These are phyloP conservation scores for Muntiacus reevesi DNA, from an alignment of 2,113 vertebrate species.

Conservation along the genomic window DNA sequence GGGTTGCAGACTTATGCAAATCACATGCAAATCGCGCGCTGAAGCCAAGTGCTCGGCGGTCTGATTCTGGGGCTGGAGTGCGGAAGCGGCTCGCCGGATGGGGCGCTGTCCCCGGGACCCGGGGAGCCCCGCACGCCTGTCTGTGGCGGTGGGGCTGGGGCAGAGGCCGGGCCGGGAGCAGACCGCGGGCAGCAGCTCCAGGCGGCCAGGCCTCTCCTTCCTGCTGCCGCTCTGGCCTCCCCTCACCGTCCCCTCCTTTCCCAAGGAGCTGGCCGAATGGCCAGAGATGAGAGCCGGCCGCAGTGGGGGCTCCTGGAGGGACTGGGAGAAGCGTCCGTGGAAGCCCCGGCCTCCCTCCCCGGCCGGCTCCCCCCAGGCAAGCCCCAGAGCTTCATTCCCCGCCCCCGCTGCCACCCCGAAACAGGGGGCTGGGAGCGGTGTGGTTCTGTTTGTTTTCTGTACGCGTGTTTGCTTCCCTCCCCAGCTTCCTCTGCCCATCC, in stretches of 20 bases:
- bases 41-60: conserved; percentile 51
- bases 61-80: conserved; percentile 41
- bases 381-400: not conserved
- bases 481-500: conserved; percentile 26
- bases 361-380: not conserved
- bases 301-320: not conserved
- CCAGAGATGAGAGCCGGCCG: conserved; percentile 7
- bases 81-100: not conserved
- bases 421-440: not conserved
- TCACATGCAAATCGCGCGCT: conserved; percentile 45
- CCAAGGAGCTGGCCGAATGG: conserved; percentile 8
- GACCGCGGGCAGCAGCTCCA: not conserved
- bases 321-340: not conserved
- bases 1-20: conserved; percentile 71
- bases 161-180: not conserved
- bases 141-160: not conserved
- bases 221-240: not conserved
- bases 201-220: not conserved
- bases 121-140: not conserved
- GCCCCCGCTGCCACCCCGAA: not conserved
- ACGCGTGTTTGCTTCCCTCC: not conserved
- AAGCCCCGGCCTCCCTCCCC: not conserved
- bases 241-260: not conserved
- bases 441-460: conserved; percentile 57
- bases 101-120: not conserved